Evolutionary conservation across 2,797 vertebrate species (phyloP).

Genomic region (Malacoraja senta): DNA sequence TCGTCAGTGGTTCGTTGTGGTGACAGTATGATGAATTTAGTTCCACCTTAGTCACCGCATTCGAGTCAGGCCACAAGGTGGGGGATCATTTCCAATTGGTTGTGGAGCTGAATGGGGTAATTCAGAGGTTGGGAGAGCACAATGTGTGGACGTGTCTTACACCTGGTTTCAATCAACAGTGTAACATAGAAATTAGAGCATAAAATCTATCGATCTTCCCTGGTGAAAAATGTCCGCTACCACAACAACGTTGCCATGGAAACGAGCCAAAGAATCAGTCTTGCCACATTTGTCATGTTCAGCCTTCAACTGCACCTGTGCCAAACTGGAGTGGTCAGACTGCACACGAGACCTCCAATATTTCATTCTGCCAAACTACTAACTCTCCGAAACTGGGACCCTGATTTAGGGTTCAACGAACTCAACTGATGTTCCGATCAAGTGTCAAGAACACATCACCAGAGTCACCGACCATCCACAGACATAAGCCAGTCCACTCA

Average conservation of each 20-base stretch:
- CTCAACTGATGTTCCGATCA: neutral
- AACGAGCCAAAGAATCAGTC: neutral
- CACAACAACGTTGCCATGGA: neutral
- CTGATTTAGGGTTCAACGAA: neutral
- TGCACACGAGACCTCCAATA: neutral
- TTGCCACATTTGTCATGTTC: slow-evolving; percentile 10
- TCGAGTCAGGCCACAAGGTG: neutral
- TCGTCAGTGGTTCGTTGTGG: neutral
- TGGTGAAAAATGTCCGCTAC: neutral
- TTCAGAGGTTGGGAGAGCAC: neutral
- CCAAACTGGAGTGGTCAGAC: neutral
- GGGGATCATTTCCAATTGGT: neutral
- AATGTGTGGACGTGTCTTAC: neutral
- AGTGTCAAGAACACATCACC: neutral
- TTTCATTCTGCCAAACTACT: slow-evolving; percentile 10
- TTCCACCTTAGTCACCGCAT: neutral
- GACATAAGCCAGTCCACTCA: neutral
- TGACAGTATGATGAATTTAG: neutral
- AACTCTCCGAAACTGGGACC: neutral
- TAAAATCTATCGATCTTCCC: neutral
- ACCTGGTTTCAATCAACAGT: slow-evolving; percentile 29
- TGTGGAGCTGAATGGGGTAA: neutral
- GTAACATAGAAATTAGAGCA: slow-evolving; percentile 26
- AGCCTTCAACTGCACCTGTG: slow-evolving; percentile 24
- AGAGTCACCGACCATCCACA: neutral